Evolutionary conservation across 1,140 invertebrate genomes (phyloP), one percentile per base, ranked within the genome.

Genomic region (Drosophila watanabei): DNA sequence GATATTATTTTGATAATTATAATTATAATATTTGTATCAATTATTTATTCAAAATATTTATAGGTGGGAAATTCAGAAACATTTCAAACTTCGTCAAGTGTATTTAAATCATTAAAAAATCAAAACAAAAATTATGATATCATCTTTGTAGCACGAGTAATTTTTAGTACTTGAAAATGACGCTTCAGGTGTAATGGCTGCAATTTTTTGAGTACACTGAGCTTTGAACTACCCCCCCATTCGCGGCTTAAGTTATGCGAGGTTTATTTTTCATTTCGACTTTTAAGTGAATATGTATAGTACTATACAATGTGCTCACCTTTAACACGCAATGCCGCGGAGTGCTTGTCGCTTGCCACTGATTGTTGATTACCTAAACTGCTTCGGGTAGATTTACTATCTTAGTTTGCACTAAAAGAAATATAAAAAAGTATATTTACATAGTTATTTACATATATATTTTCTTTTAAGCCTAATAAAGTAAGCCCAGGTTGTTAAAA

Each of bases 361-460:
- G 68, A 24, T 64, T 54, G 75, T 46, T 71, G 75, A 78, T 73
- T 72, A 60, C 63, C 49, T 37, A 51, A 75, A 57, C 58, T 24
- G 49, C 51, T 77, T 78, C 16, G 43, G 61, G 61, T 70, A 57
- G 63, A 78, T 52, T 52, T 52, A 52, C 11, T 18, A 52, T 52
- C 49, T 32, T 32, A 5, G 2, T 18, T 5, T 59, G 24, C 63
- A 68, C 68, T 24, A 4, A 24, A 8, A 32, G 20, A 68, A 68
- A 54, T 41, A 59, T 24, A 10, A 20, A 24, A 9, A 5, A 11
- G 43, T 20, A 20, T 20, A 20, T 20, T 5, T 35, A 13, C 11
- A 35, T 13, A 4, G 13, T 35, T 35, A 24, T 24, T 2, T 0
- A 39, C 14, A 16, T 16, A 16, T 39, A 33, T 11, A 11, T 11